A percentile compares a stretch with the other conserved stretches of the same genome.
Evolutionary conservation across 1,140 invertebrate genomes (phyloP).

Genomic region (Hormaphis cornu): DNA sequence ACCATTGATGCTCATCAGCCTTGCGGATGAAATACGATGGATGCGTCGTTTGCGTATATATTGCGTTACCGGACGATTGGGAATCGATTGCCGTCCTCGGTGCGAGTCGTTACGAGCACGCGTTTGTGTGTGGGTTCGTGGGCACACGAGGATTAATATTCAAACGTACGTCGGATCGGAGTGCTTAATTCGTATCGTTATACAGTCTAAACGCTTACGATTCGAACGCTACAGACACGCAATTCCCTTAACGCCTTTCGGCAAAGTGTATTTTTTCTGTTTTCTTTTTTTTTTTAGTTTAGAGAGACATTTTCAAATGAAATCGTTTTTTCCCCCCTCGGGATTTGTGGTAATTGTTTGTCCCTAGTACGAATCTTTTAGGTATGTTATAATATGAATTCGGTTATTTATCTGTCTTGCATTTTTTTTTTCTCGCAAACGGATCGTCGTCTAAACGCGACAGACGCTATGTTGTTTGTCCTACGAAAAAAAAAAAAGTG

Average conservation of each 20-base stretch:
- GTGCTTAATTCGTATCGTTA: background rate
- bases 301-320: background rate
- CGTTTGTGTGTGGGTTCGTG: too few relatives aligned
- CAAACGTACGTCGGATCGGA: background rate
- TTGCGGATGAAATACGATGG: too few relatives aligned
- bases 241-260: background rate
- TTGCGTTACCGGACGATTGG: background rate
- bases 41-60: too few relatives aligned
- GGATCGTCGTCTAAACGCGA: too few relatives aligned
- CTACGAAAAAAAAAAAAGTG: too few relatives aligned
- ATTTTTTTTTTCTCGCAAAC: too few relatives aligned
- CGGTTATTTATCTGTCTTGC: too few relatives aligned
- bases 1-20: too few relatives aligned
- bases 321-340: background rate
- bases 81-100: background rate
- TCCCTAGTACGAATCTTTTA: background rate
- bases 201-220: background rate
- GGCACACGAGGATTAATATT: conserved; percentile 18
- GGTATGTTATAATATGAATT: too few relatives aligned
- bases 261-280: background rate
- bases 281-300: background rate
- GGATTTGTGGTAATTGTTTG: background rate
- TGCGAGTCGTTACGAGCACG: background rate
- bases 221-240: background rate
- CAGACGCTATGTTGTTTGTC: too few relatives aligned